phyloP scores from a whole-genome alignment of 2,113 vertebrate species.

The Labeo catla region DNA sequence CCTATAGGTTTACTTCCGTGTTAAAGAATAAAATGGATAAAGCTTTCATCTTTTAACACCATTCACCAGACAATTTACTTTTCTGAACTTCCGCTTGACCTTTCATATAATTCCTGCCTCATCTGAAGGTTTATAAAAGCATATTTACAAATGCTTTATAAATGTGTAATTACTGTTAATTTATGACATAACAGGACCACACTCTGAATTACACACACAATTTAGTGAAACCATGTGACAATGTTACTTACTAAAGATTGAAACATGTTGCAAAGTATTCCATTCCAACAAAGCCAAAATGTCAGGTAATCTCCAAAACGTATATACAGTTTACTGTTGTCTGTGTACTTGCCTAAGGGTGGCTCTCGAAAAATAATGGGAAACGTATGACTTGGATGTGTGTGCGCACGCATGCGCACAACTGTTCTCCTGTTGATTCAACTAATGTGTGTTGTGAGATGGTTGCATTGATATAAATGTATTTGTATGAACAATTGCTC shows the following conservation, averaged over 20 bases:
- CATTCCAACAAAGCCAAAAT: not conserved
- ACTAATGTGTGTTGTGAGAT: not conserved
- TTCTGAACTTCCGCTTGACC: not conserved
- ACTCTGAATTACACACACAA: not conserved
- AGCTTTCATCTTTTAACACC: not conserved
- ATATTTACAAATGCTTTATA: not conserved
- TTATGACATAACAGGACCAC: not conserved
- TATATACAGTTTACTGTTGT: no score
- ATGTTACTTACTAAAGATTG: not conserved
- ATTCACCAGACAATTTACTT: not conserved
- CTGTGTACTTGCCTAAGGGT: not conserved
- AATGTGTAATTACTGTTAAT: not conserved
- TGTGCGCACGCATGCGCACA: not conserved
- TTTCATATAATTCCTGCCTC: not conserved
- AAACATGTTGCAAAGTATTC: not conserved
- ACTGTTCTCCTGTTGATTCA: not conserved
- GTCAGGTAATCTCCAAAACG: not conserved
- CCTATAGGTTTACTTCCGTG: no score
- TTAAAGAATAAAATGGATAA: not conserved
- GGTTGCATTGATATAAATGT: not conserved
- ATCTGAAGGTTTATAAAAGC: not conserved
- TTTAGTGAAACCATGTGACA: not conserved
- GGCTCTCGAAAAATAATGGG: not conserved
- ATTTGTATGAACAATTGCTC: not conserved
- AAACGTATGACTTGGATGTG: not conserved